A percentile compares a stretch with the other conserved stretches of the same genome.
phyloP scores from a whole-genome alignment of 2,113 vertebrate genomes.

The Oophaga pumilio region DNA sequence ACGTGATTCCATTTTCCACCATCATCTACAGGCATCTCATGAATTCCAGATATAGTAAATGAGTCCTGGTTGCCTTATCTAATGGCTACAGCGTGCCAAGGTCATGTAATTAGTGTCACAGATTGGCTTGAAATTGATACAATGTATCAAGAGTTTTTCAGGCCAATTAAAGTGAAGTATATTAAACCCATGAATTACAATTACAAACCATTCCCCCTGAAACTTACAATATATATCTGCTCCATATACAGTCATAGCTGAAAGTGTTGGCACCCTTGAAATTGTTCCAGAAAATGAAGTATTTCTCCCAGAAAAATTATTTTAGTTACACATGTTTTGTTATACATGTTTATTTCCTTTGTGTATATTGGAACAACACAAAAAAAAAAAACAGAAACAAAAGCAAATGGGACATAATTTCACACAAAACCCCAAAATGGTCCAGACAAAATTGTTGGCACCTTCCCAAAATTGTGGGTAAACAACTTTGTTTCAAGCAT shows the following conservation, averaged over 20 bases:
- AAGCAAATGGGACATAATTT: no score
- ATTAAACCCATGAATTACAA: background rate
- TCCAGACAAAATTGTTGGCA: no score
- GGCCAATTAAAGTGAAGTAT: background rate
- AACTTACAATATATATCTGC: background rate
- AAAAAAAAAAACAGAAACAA: no score
- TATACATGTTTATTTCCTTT: no score
- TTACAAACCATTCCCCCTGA: background rate
- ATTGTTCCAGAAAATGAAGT: no score
- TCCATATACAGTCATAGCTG: background rate
- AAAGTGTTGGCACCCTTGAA: no score
- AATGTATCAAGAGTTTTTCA: background rate
- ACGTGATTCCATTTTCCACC: background rate
- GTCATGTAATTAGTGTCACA: background rate
- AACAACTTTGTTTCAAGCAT: no score
- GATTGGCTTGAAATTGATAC: background rate
- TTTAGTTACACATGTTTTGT: no score
- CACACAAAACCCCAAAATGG: no score
- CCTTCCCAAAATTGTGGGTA: no score
- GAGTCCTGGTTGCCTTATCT: background rate
- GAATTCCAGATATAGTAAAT: background rate
- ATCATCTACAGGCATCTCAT: background rate
- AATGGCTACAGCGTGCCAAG: background rate
- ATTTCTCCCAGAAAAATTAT: no score
- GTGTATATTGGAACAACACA: no score